Percentiles rank a stretch among this genome's conserved stretches.
Conservation (phyloP, 2,888 invertebrate genomes). For the Nephrotoma flavescens region DNA sequence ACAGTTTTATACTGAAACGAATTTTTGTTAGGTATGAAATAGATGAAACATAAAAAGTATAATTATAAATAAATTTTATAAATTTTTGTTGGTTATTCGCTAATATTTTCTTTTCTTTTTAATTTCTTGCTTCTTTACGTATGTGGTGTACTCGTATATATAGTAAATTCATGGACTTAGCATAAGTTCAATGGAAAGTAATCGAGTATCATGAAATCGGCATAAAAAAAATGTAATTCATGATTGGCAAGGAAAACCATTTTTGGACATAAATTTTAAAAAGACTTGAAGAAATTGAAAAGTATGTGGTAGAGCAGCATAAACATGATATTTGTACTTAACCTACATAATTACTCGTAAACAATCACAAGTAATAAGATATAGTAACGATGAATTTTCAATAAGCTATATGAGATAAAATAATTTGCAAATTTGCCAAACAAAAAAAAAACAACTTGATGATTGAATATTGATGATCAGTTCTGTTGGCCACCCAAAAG, state of each 20-base stretch:
- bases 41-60: neutral
- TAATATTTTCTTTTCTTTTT: neutral
- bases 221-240: neutral
- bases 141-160: neutral
- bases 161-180: neutral
- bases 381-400: neutral
- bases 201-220: neutral
- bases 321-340: neutral
- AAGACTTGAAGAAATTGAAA: neutral
- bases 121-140: neutral
- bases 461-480: neutral
- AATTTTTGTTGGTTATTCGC: neutral
- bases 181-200: neutral
- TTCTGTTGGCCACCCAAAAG: neutral
- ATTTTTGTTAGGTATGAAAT: neutral
- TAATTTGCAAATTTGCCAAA: neutral
- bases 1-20: neutral
- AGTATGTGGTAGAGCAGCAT: neutral
- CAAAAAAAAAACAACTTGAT: neutral
- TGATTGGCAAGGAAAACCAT: neutral
- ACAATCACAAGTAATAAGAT: neutral
- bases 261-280: neutral
- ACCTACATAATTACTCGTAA: neutral
- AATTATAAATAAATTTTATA: neutral
- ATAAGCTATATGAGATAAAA: neutral